Evolutionary conservation across 2,888 invertebrate genomes (phyloP).

Genomic region (Agonopterix heracliana): DNA sequence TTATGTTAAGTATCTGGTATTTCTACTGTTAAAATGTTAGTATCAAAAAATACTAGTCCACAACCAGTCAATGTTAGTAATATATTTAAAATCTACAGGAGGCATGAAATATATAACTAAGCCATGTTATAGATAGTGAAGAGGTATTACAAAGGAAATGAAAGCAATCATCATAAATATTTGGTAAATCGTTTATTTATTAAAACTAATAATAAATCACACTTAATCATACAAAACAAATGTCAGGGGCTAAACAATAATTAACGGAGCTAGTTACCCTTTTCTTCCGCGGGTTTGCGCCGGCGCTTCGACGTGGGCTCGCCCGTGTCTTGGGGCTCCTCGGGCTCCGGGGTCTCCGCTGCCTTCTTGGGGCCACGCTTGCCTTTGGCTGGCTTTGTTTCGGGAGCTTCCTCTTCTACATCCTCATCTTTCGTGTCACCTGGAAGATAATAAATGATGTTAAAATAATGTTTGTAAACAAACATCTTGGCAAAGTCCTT

Average conservation of each 20-base stretch:
- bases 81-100: no score
- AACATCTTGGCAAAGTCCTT: no score
- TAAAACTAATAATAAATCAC: slow-evolving; percentile 47
- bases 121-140: not conserved
- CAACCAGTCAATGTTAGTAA: no score
- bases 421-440: slow-evolving; percentile 45
- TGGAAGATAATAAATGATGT: slow-evolving; percentile 18
- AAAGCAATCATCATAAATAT: slow-evolving; percentile 52
- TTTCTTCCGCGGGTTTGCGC: slow-evolving; percentile 57
- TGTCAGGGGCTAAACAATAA: slow-evolving; percentile 24
- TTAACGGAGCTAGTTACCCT: slow-evolving; percentile 65
- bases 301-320: slow-evolving; percentile 53
- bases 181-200: slow-evolving; percentile 59
- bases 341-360: slow-evolving; percentile 33
- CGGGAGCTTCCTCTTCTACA: slow-evolving; percentile 37
- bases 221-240: slow-evolving; percentile 53
- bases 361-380: slow-evolving; percentile 54
- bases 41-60: no score
- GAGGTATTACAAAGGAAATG: slow-evolving; percentile 28
- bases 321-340: slow-evolving; percentile 41
- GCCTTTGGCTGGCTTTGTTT: slow-evolving; percentile 49
- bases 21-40: no score
- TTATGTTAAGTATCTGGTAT: no score
- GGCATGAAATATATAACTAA: no score
- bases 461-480: no score